Evolutionary conservation across 2,113 vertebrate species (phyloP).

Genomic region (Notothenia rossii): DNA sequence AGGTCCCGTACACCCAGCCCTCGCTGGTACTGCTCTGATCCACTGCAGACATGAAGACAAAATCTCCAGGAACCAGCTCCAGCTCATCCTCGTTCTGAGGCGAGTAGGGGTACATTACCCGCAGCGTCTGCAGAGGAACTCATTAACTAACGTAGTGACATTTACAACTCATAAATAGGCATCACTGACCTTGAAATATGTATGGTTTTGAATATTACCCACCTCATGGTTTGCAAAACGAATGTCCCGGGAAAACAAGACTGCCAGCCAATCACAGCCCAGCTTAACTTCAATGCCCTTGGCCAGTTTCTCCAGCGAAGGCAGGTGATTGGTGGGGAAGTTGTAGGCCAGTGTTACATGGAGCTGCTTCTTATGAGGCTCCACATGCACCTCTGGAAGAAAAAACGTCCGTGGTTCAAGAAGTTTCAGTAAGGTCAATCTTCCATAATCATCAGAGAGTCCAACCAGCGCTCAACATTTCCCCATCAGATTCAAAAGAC

Average conservation of each 20-base stretch:
- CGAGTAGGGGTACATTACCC: conserved; percentile 93
- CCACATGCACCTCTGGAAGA: conserved; percentile 90
- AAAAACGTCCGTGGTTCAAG: not conserved
- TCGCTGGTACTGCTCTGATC: conserved; percentile 93
- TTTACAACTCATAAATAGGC: not conserved
- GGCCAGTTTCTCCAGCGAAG: conserved; percentile 91
- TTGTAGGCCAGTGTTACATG: conserved; percentile 96
- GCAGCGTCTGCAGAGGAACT: conserved; percentile 86
- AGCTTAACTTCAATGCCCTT: conserved; percentile 89
- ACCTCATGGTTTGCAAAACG: conserved; percentile 96
- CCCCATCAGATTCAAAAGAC: conserved; percentile 15
- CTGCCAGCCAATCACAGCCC: conserved; percentile 93
- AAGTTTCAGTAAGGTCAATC: not conserved
- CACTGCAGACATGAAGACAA: conserved; percentile 93
- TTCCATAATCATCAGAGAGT: not conserved
- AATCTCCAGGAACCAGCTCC: conserved; percentile 93
- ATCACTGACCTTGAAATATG: not conserved
- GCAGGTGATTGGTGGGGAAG: conserved; percentile 91
- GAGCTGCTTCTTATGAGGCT: conserved; percentile 97
- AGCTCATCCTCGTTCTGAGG: conserved; percentile 96
- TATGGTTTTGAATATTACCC: not conserved
- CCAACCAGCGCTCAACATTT: not conserved
- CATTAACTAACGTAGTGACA: not conserved
- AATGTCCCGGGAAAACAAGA: conserved; percentile 94
- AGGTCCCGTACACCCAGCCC: conserved; percentile 94